Evolutionary conservation across 2,888 invertebrate genomes (phyloP).

Genomic region (Drosophila tripunctata): DNA sequence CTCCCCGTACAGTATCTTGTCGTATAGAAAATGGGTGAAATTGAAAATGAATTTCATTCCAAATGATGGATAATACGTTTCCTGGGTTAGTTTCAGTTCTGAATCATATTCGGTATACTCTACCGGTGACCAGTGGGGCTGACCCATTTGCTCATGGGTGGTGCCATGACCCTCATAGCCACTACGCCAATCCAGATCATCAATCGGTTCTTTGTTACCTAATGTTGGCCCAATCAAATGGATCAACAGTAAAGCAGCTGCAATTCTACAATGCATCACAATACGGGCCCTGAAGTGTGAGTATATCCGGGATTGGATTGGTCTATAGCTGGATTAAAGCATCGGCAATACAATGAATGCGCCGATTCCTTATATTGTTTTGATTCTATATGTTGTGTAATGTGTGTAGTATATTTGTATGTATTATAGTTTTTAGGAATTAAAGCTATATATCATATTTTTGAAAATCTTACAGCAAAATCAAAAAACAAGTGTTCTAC

Average conservation of each 20-base stretch:
- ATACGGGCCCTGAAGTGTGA: no score
- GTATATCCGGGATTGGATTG: no score
- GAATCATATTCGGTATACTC: conserved; percentile 16
- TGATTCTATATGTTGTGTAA: not conserved
- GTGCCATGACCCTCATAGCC: conserved; percentile 32
- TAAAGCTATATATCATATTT: not conserved
- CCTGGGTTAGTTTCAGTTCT: not conserved
- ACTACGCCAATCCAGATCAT: not conserved
- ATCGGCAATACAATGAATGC: no score
- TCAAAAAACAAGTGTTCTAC: not conserved
- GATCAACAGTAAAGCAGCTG: not conserved
- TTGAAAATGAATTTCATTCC: conserved; percentile 20
- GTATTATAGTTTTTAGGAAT: not conserved
- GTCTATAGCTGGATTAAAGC: no score
- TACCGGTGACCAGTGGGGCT: conserved; percentile 5
- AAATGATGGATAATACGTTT: not conserved
- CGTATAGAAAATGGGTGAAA: conserved; percentile 17
- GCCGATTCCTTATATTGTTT: no score
- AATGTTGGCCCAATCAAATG: not conserved
- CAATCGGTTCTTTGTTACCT: not conserved
- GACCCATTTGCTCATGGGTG: conserved; percentile 41
- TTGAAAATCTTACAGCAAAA: not conserved
- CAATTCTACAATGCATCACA: not conserved
- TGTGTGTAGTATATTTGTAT: not conserved
- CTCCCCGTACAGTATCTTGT: conserved; percentile 1